Base-by-base conservation (phyloP, 2,797 vertebrate species). In the Eospalax fontanierii region DNA sequence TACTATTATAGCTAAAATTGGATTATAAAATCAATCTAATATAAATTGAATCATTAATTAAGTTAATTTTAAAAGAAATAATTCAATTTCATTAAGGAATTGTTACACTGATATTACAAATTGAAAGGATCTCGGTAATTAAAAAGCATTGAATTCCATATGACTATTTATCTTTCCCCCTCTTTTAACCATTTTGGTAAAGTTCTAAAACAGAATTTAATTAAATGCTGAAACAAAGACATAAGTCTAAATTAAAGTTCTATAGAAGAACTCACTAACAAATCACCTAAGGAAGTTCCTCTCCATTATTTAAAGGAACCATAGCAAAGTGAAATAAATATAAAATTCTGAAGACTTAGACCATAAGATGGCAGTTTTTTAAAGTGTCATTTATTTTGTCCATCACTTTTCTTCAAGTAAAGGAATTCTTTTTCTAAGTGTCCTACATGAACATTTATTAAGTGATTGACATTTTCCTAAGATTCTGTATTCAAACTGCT, bases 11-110 rank as follows among this genome's bases (percentile, higher is more conserved):
- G 75, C 92, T 94, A 97, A 97, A 97, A 97, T 96, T 92, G 75
- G 93, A 98, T 97, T 98, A 92, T 97, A 98, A 97, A 97, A 98
- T 98, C 96, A 97, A 96, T 96, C 92, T 95, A 93, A 97, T 86
- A 91, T 95, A 96, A 98, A 95, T 61, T 87, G 95, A 98, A 97
- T 98, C 93, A 98, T 98, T 98, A 98, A 98, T 98, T 98, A 98
- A 98, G 97, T 96, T 97, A 97, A 97, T 93, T 97, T 97, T 73
- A 93, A 98, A 97, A 93, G 97, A 97, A 98, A 98, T 96, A 95
- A 97, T 98, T 98, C 3, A 95, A 94, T 98, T 97, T 97, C 82
- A 90, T 98, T 98, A 93, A 97, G 96, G 97, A 95, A 97, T 94
- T 85, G 78, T 96, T 97, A 97, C 92, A 94, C 22, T 43, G 80